Conservation (phyloP, 2,888 invertebrate genomes). For the Cerastoderma edule region DNA sequence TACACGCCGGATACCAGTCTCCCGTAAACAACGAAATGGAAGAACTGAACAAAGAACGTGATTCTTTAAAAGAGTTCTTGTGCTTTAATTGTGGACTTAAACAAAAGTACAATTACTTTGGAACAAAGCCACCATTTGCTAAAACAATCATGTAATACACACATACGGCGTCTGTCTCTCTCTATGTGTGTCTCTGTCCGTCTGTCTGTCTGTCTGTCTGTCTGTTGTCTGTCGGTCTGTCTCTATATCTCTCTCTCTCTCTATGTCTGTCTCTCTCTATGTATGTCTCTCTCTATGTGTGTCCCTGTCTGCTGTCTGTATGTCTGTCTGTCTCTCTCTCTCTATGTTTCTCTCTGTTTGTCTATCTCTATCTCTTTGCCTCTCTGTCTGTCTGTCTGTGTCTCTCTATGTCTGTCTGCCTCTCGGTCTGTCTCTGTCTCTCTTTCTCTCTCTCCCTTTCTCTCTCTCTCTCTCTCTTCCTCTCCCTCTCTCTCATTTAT, state of each 20-base stretch:
- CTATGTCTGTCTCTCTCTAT: neutral
- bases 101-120: conserved; percentile 91
- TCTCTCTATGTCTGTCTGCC: neutral
- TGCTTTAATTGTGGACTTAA: conserved; percentile 88
- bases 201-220: neutral
- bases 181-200: no score
- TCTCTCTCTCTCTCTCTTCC: neutral
- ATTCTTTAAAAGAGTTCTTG: conserved; percentile 85
- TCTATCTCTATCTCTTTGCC: neutral
- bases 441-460: no score
- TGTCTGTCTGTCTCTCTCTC: no score
- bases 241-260: neutral
- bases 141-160: conserved; percentile 84
- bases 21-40: neutral
- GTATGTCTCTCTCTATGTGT: neutral
- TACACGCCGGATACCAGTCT: neutral
- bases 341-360: neutral
- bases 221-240: neutral
- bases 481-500: neutral
- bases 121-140: conserved; percentile 90
- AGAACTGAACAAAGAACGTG: conserved; percentile 13
- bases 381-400: neutral
- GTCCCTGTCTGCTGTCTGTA: no score
- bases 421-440: no score
- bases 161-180: no score